A percentile compares a stretch with the other conserved stretches of the same genome.
Evolutionary conservation across 2,888 invertebrate species (phyloP).

Genomic region (Corbicula japonica): DNA sequence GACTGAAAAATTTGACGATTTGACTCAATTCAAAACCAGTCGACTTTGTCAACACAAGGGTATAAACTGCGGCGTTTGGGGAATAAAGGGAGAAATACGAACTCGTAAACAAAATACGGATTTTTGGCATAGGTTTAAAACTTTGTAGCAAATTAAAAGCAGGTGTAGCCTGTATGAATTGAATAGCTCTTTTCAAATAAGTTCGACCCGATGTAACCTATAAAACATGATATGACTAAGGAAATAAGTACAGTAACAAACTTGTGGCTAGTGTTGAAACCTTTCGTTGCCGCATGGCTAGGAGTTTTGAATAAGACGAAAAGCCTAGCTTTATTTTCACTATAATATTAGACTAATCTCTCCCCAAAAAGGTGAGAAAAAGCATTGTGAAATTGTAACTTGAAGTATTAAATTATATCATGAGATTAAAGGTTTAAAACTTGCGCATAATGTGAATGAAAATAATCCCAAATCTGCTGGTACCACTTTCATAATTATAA

Average conservation of each 20-base stretch:
- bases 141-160: conserved; percentile 11
- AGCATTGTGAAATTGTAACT: conserved; percentile 15
- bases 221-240: conserved; percentile 20
- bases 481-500: no score
- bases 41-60: conserved; percentile 13
- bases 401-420: conserved; percentile 26
- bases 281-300: conserved; percentile 22
- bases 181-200: conserved; percentile 21
- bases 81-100: neutral
- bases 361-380: conserved; percentile 17
- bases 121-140: neutral
- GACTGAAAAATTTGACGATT: conserved; percentile 10
- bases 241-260: conserved; percentile 34
- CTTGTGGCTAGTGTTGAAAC: conserved; percentile 29
- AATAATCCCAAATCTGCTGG: no score
- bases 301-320: conserved; percentile 17
- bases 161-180: conserved; percentile 18
- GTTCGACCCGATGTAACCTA: conserved; percentile 26
- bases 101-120: neutral
- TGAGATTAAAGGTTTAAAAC: conserved; percentile 10
- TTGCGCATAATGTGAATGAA: no score
- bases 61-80: neutral
- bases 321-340: conserved; percentile 12
- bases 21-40: conserved; percentile 17
- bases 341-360: conserved; percentile 25